These are phyloP conservation scores for Candidula unifasciata DNA, from an alignment of 2,888 invertebrate genomes.

Conservation along the genomic window DNA sequence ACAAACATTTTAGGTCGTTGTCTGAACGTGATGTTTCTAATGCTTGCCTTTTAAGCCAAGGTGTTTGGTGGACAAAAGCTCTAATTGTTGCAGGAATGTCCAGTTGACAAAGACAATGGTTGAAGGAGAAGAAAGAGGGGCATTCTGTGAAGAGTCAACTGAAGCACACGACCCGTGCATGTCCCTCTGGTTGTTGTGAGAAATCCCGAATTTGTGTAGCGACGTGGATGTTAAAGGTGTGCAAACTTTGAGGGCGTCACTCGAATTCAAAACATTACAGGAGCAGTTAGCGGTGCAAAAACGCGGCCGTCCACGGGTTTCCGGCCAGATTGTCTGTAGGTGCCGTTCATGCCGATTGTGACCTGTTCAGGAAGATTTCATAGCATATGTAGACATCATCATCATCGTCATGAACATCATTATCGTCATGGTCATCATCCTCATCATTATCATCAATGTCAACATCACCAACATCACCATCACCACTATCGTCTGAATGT, in stretches of 20 bases:
- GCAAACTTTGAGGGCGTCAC: constrained; percentile 1
- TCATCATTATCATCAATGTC: too few relatives aligned
- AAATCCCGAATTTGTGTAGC: constrained; percentile 3
- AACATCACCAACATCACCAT: too few relatives aligned
- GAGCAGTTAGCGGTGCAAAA: not conserved
- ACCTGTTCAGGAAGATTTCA: too few relatives aligned
- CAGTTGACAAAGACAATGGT: constrained; percentile 40
- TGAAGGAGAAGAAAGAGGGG: constrained; percentile 15
- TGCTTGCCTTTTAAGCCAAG: constrained; percentile 23
- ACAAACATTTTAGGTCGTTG: constrained; percentile 1
- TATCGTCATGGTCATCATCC: too few relatives aligned
- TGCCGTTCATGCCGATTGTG: too few relatives aligned
- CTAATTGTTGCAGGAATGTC: constrained; percentile 39
- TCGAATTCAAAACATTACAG: constrained; percentile 22
- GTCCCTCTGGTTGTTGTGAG: not conserved
- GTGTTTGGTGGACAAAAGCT: constrained; percentile 25
- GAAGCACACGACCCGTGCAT: constrained; percentile 33
- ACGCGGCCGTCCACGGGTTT: not conserved
- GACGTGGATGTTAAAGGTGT: not conserved
- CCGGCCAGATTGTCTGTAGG: too few relatives aligned
- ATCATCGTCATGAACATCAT: too few relatives aligned
- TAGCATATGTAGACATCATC: too few relatives aligned
- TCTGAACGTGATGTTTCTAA: constrained; percentile 36
- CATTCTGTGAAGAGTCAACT: constrained; percentile 21
- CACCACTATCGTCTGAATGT: too few relatives aligned